Conservation (phyloP, 2,888 invertebrate genomes). For the Diarsia mendica region DNA sequence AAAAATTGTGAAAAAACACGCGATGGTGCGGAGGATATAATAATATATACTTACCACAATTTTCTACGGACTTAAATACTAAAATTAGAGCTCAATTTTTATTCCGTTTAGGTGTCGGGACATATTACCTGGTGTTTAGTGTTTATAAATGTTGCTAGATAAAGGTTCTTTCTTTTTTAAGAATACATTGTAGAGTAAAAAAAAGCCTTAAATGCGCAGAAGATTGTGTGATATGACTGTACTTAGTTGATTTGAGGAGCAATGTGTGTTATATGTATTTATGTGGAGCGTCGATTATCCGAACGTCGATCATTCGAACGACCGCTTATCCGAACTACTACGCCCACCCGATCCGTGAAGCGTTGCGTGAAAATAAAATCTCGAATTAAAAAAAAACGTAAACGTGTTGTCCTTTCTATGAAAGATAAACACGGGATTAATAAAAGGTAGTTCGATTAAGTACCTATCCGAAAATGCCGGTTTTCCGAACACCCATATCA, state of each 20-base stretch:
- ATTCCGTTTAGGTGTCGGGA: slow-evolving; percentile 50
- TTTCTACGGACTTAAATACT: slow-evolving; percentile 48
- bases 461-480: no score
- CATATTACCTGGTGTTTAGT: slow-evolving; percentile 21
- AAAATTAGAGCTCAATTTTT: slow-evolving; percentile 67
- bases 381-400: no score
- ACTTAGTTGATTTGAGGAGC: background rate
- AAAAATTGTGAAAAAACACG: slow-evolving; percentile 16
- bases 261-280: background rate
- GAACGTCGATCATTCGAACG: no score
- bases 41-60: slow-evolving; percentile 29
- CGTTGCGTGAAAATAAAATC: no score
- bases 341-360: no score
- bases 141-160: slow-evolving; percentile 58
- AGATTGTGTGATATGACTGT: background rate
- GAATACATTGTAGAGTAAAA: background rate
- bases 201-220: background rate
- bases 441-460: no score
- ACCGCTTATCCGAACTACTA: no score
- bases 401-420: no score
- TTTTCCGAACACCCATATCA: no score
- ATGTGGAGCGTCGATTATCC: no score
- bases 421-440: no score
- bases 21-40: slow-evolving; percentile 20
- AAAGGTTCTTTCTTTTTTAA: background rate